Evolutionary conservation across 2,113 vertebrate species (phyloP).

Genomic region (Sapayoa aenigma): DNA sequence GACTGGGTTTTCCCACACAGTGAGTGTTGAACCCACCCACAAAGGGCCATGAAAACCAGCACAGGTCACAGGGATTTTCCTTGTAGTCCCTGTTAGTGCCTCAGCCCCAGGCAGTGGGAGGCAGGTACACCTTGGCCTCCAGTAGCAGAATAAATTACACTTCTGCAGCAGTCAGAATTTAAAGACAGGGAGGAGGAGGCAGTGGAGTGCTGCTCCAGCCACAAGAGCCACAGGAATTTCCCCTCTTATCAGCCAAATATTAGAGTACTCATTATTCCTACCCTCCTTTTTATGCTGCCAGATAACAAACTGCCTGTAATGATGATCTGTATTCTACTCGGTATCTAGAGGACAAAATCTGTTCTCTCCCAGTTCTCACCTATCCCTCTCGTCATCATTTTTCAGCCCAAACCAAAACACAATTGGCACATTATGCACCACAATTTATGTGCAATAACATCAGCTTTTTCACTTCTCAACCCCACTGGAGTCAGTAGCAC

Average conservation of each 20-base stretch:
- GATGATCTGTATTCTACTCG: not conserved
- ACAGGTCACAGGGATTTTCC: accelerated
- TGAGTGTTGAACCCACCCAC: accelerated
- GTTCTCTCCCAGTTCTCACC: not conserved
- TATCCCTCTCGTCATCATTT: not conserved
- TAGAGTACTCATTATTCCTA: not conserved
- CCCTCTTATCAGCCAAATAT: not conserved
- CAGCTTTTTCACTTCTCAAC: not conserved
- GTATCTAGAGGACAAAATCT: not conserved
- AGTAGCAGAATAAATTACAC: not conserved
- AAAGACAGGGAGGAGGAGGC: accelerated
- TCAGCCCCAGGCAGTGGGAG: not conserved
- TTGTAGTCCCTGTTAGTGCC: accelerated
- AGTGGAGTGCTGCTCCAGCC: not conserved
- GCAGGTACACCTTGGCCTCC: not conserved
- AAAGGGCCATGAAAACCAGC: not conserved
- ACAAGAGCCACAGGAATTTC: not conserved
- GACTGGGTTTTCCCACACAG: accelerated
- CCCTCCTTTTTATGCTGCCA: not conserved
- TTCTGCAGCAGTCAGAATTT: not conserved
- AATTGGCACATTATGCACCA: not conserved
- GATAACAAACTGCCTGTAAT: not conserved
- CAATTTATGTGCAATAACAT: not conserved
- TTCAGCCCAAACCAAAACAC: not conserved
- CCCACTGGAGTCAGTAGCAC: not conserved